phyloP scores from a whole-genome alignment of 35 echinoderm and acorn worm genomes.

The Lytechinus variegatus region DNA sequence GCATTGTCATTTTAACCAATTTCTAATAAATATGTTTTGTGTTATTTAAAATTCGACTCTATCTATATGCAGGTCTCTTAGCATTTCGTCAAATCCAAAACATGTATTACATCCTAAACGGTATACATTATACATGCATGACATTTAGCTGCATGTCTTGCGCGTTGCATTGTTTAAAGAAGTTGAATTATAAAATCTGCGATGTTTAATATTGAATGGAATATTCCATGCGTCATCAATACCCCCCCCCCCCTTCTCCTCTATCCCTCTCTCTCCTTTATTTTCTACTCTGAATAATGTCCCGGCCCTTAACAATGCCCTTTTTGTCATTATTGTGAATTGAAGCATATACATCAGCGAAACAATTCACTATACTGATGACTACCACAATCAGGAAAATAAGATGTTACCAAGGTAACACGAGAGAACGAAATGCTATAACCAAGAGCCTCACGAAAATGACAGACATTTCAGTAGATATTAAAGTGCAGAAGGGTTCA shows the following conservation, averaged over 20 bases:
- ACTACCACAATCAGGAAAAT: background rate
- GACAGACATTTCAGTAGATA: background rate
- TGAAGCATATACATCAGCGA: background rate
- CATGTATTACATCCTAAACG: no score
- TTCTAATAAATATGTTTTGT: no score
- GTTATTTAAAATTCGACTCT: no score
- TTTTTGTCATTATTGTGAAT: background rate
- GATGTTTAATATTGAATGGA: background rate
- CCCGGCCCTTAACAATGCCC: background rate
- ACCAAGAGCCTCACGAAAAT: background rate
- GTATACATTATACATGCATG: no score
- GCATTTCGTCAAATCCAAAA: no score
- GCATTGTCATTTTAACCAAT: no score
- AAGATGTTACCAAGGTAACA: background rate
- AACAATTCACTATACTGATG: background rate
- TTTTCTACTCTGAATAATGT: background rate
- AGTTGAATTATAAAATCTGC: background rate
- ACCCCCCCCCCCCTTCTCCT: background rate
- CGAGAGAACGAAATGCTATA: background rate
- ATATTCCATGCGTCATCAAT: background rate
- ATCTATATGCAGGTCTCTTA: no score
- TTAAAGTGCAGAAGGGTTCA: background rate
- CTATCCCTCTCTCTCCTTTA: background rate
- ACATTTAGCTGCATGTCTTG: no score
- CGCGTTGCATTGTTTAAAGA: background rate